Percentiles rank a stretch among this genome's conserved stretches.
Conservation (phyloP, 2,888 invertebrate species). For the Kuschelorhynchus macadamiae region DNA sequence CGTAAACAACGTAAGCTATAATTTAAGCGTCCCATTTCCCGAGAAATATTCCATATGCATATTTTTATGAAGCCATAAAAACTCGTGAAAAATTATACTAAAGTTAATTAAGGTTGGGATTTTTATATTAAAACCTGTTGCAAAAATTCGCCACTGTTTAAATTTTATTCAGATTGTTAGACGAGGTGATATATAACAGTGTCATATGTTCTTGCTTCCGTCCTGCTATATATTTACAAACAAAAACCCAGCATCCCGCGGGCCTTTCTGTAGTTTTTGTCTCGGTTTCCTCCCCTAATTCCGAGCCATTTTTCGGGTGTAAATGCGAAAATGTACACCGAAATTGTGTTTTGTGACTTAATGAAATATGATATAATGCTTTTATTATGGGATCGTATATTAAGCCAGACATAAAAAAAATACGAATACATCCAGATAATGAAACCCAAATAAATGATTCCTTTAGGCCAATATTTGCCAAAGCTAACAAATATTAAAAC, state of each 20-base stretch:
- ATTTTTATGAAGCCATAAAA: constrained; percentile 29
- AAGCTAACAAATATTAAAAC: no score
- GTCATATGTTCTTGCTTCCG: constrained; percentile 40
- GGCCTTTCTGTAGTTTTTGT: constrained; percentile 24
- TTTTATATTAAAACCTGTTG: constrained; percentile 41
- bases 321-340: constrained; percentile 45
- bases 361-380: constrained; percentile 49
- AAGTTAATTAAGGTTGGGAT: constrained; percentile 44
- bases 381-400: constrained; percentile 34
- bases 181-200: constrained; percentile 37
- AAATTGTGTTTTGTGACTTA: constrained; percentile 46
- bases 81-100: constrained; percentile 39
- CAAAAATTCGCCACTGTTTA: constrained; percentile 37
- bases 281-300: constrained; percentile 28
- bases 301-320: constrained; percentile 45
- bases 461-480: no score
- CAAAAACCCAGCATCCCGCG: constrained; percentile 31
- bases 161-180: constrained; percentile 42
- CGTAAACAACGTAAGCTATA: constrained; percentile 8
- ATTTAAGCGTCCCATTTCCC: constrained; percentile 23
- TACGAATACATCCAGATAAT: no score
- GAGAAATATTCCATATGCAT: constrained; percentile 26
- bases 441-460: no score
- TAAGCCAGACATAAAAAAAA: not conserved
- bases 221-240: constrained; percentile 24